Conservation (phyloP, 2,113 vertebrate genomes). For the Typhlomys cinereus region DNA sequence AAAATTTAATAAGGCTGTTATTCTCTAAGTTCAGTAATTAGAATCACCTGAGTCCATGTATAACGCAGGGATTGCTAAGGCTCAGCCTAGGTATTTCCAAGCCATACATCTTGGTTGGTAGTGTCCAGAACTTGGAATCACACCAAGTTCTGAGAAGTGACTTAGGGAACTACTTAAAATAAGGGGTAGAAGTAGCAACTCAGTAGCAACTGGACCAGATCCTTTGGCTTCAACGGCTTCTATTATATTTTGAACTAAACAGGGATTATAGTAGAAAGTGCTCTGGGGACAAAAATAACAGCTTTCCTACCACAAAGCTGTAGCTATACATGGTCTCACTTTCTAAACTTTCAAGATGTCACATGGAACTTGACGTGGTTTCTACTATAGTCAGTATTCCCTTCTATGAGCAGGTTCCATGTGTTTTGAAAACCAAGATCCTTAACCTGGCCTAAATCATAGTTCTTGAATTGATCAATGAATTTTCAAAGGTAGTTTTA, state of each 20-base stretch:
- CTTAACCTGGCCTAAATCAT: background rate
- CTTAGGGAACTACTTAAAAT: background rate
- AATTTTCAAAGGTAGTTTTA: background rate
- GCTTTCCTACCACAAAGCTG: background rate
- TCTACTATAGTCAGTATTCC: background rate
- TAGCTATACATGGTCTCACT: too few relatives aligned
- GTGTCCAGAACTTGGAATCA: background rate
- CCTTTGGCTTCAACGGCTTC: fast-evolving
- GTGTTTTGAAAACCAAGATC: background rate
- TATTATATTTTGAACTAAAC: background rate
- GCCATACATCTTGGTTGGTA: background rate
- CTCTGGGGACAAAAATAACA: background rate
- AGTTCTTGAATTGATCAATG: background rate
- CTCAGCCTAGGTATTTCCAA: background rate
- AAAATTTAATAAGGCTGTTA: background rate
- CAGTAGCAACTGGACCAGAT: background rate
- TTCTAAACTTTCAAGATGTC: background rate
- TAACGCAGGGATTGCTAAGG: fast-evolving
- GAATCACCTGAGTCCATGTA: background rate
- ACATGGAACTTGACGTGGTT: background rate
- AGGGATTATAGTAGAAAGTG: background rate
- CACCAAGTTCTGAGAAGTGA: background rate
- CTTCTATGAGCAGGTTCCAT: background rate
- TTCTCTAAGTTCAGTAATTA: background rate
- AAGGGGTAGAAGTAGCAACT: background rate